Evolutionary conservation across 1,140 invertebrate genomes (phyloP).

Genomic region (Diprion similis): DNA sequence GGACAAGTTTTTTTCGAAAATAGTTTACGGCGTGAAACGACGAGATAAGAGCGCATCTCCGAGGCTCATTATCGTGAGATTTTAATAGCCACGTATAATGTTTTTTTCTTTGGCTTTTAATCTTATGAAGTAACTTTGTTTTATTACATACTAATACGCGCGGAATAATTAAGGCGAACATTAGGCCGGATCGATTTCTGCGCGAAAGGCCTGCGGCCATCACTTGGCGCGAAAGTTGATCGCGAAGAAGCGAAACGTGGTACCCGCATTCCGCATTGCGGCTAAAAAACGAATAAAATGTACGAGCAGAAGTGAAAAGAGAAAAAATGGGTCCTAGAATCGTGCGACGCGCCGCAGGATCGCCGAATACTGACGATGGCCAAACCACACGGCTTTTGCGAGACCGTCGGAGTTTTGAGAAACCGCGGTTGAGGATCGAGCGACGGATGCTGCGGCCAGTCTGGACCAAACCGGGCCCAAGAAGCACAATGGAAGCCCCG

Average conservation of each 20-base stretch:
- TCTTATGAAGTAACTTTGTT: no score
- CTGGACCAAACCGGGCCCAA: neutral
- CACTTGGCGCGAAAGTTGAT: no score
- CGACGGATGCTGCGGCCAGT: neutral
- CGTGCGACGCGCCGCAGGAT: neutral
- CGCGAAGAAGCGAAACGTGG: neutral
- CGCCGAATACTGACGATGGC: neutral
- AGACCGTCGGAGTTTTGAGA: neutral
- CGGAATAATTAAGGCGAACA: no score
- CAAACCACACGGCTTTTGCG: neutral
- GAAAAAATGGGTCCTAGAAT: neutral
- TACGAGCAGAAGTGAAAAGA: neutral
- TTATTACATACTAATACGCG: no score
- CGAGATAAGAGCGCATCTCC: no score
- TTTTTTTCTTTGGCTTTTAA: no score
- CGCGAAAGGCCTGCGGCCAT: no score
- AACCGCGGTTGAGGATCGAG: neutral
- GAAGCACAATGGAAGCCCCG: slow-evolving; percentile 10
- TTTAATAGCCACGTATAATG: no score
- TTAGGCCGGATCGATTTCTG: no score
- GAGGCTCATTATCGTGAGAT: no score
- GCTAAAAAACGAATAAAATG: neutral
- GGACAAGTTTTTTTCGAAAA: neutral
- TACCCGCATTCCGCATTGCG: neutral
- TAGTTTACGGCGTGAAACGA: no score